Percentiles rank a stretch among this genome's conserved stretches.
Evolutionary conservation across 2,888 invertebrate genomes (phyloP).

Genomic region (Drosophila acutilabella): DNA sequence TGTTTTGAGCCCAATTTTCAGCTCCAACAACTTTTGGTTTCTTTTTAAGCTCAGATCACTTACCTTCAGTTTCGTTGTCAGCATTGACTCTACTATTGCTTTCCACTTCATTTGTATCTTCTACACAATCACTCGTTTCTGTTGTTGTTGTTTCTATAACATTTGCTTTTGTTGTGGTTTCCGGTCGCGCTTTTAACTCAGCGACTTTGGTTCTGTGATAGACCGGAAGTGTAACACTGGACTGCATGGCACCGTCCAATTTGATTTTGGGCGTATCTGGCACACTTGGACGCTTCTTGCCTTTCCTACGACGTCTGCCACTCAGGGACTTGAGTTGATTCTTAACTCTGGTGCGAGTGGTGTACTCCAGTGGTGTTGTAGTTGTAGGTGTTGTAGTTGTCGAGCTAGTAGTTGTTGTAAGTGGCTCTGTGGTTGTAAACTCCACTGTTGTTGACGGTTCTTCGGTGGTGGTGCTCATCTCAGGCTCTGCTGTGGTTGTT

Average conservation of each 20-base stretch:
- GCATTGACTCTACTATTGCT: neutral
- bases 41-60: neutral
- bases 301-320: constrained; percentile 7
- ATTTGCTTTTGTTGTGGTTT: constrained; percentile 19
- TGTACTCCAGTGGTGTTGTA: neutral
- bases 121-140: constrained; percentile 24
- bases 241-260: constrained; percentile 49
- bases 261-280: constrained; percentile 63
- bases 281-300: constrained; percentile 36
- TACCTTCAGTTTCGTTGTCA: constrained; percentile 44
- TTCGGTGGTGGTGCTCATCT: constrained; percentile 18
- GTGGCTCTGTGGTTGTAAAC: constrained; percentile 1
- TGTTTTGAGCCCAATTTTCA: neutral
- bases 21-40: no score
- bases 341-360: neutral
- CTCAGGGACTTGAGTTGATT: constrained; percentile 32
- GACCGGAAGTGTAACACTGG: constrained; percentile 60
- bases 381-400: neutral
- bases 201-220: constrained; percentile 31
- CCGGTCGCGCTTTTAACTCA: constrained; percentile 32
- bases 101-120: constrained; percentile 29
- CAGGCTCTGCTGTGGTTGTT: constrained; percentile 5
- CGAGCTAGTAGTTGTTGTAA: neutral
- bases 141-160: constrained; percentile 16
- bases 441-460: constrained; percentile 11